Conservation (phyloP, 1,140 invertebrate species). For the Drosophila serrata region DNA sequence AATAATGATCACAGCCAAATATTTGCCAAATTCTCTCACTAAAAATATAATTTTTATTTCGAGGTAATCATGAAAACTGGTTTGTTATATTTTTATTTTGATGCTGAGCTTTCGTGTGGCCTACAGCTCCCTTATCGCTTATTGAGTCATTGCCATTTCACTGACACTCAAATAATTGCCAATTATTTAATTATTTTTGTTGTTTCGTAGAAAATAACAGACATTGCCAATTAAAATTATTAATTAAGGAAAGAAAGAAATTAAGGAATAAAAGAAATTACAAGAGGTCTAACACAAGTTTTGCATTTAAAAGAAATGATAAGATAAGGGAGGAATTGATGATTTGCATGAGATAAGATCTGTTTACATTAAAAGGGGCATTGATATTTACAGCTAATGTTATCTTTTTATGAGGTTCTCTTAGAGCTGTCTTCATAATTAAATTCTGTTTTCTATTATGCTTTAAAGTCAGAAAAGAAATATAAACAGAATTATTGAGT, state of each 20-base stretch:
- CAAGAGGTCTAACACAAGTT: not conserved
- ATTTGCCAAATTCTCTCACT: conserved; percentile 17
- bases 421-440: accelerated
- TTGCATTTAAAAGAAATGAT: conserved; percentile 6
- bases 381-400: not conserved
- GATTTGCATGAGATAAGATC: not conserved
- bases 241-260: not conserved
- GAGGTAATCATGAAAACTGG: conserved; percentile 23
- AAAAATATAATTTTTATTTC: conserved; percentile 18
- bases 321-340: conserved; percentile 9
- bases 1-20: conserved; percentile 27
- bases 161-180: conserved; percentile 15
- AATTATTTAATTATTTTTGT: conserved; percentile 6
- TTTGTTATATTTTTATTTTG: conserved; percentile 28
- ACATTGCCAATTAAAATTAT: conserved; percentile 2
- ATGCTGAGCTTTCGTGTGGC: conserved; percentile 31
- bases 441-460: accelerated
- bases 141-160: conserved; percentile 55
- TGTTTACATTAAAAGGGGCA: not conserved
- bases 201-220: not conserved
- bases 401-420: too few species aligned
- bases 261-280: not conserved
- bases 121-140: conserved; percentile 51
- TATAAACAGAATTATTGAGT: not conserved
- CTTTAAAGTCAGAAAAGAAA: too few species aligned